These are phyloP conservation scores for Anarrhichthys ocellatus DNA, from an alignment of 2,113 vertebrate species.

Conservation along the genomic window DNA sequence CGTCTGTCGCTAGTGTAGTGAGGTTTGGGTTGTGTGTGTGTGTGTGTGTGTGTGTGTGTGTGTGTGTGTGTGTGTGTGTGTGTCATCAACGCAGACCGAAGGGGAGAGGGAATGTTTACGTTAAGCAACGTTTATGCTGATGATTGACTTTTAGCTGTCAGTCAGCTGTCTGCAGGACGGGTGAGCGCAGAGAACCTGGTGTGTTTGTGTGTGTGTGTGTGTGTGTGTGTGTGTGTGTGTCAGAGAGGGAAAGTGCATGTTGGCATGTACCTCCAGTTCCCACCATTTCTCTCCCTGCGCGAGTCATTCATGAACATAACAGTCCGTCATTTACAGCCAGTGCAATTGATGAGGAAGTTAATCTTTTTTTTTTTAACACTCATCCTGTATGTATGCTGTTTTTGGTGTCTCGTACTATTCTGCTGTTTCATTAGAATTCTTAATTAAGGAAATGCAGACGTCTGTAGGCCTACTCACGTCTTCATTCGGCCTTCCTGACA, in stretches of 20 bases:
- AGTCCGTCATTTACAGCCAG: conserved; percentile 28
- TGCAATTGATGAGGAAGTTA: conserved; percentile 34
- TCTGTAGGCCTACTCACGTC: too few relatives aligned
- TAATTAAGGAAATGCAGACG: too few relatives aligned
- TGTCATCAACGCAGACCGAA: conserved; percentile 7
- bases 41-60: conserved; percentile 6
- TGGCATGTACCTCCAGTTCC: conserved; percentile 30
- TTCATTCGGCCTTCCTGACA: neutral
- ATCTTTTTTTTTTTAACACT: neutral
- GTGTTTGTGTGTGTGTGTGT: conserved; percentile 6
- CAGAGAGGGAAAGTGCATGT: neutral
- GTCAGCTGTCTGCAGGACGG: conserved; percentile 40
- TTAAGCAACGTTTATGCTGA: conserved; percentile 50
- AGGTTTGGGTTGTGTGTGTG: neutral
- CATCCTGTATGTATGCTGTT: too few relatives aligned
- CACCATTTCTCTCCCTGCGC: conserved; percentile 19
- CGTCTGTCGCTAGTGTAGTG: neutral
- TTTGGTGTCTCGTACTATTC: neutral
- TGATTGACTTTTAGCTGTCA: conserved; percentile 49
- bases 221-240: neutral
- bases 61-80: conserved; percentile 6
- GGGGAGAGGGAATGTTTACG: conserved; percentile 7
- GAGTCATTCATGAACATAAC: conserved; percentile 46
- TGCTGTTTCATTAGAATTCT: too few relatives aligned
- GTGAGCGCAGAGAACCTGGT: neutral